A percentile compares a stretch with the other conserved stretches of the same genome.
phyloP scores from a whole-genome alignment of 2,113 vertebrate species.

The Xiphophorus maculatus region DNA sequence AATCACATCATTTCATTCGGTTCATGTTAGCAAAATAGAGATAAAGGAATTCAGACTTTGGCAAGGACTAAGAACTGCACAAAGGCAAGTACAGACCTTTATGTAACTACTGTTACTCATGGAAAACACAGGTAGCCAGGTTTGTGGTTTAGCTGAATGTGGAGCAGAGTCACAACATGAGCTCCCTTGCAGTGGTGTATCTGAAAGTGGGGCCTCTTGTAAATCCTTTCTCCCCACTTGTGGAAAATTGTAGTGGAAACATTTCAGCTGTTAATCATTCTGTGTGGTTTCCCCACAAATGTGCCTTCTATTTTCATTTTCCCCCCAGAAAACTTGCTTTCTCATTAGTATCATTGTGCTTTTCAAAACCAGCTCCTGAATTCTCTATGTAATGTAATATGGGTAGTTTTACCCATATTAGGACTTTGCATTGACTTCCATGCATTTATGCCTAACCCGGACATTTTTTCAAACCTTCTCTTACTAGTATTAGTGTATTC shows the following conservation, averaged over 20 bases:
- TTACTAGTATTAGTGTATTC: too few species aligned
- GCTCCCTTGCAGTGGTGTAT: slow-evolving; percentile 6
- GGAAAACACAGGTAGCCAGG: slow-evolving; percentile 2
- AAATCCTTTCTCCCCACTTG: slow-evolving; percentile 37
- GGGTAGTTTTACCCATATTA: too few species aligned
- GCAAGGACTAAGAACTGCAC: not conserved
- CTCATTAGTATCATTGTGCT: not conserved
- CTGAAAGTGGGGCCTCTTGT: slow-evolving; percentile 29
- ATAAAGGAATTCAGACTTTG: not conserved
- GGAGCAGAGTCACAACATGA: slow-evolving; percentile 60
- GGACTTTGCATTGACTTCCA: too few species aligned
- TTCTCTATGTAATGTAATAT: not conserved
- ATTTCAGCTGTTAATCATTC: slow-evolving; percentile 33
- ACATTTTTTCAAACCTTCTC: too few species aligned
- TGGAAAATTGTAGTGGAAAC: slow-evolving; percentile 62
- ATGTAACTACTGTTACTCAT: slow-evolving; percentile 22
- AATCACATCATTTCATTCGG: not conserved
- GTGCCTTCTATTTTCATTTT: not conserved
- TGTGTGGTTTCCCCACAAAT: slow-evolving; percentile 32
- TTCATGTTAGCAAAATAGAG: not conserved
- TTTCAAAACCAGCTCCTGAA: slow-evolving; percentile 21
- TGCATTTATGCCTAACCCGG: too few species aligned
- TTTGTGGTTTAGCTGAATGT: slow-evolving; percentile 58
- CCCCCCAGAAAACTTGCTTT: slow-evolving; percentile 1
- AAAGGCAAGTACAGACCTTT: slow-evolving; percentile 11